Evolutionary conservation across 1,140 invertebrate species (phyloP).

Genomic region (Caenorhabditis latens): DNA sequence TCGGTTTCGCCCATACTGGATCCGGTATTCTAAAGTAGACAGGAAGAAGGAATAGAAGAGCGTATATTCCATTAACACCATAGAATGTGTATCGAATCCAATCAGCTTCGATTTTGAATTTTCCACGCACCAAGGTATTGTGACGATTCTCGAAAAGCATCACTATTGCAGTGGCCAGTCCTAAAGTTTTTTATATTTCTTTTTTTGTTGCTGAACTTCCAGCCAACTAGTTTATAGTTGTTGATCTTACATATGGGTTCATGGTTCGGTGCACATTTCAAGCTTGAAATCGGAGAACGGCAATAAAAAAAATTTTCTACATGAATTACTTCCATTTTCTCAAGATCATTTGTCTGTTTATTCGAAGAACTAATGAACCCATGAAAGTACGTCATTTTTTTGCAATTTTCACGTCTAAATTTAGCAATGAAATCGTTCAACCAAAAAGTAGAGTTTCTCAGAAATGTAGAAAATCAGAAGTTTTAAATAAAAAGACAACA

Average conservation of each 20-base stretch:
- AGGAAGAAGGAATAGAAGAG: conserved; percentile 6
- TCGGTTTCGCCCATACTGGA: conserved; percentile 37
- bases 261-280: background rate
- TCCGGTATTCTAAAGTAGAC: conserved; percentile 37
- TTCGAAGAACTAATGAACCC: too few relatives aligned
- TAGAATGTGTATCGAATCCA: conserved; percentile 51
- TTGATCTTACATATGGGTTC: background rate
- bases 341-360: too few relatives aligned
- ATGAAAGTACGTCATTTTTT: too few relatives aligned
- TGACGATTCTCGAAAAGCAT: conserved; percentile 48
- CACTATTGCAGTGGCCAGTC: conserved; percentile 1
- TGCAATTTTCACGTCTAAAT: too few relatives aligned
- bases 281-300: background rate
- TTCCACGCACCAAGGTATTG: conserved; percentile 22
- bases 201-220: too few relatives aligned
- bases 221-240: background rate
- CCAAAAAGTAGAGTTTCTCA: too few relatives aligned
- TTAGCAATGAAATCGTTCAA: too few relatives aligned
- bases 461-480: too few relatives aligned
- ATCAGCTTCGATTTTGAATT: conserved; percentile 42
- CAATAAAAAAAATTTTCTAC: background rate
- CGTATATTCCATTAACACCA: conserved; percentile 22
- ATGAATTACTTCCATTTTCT: too few relatives aligned
- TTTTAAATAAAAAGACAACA: too few relatives aligned
- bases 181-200: background rate